These are phyloP conservation scores for Zaprionus obscuricornis DNA, from an alignment of 2,888 invertebrate genomes.

Conservation along the genomic window DNA sequence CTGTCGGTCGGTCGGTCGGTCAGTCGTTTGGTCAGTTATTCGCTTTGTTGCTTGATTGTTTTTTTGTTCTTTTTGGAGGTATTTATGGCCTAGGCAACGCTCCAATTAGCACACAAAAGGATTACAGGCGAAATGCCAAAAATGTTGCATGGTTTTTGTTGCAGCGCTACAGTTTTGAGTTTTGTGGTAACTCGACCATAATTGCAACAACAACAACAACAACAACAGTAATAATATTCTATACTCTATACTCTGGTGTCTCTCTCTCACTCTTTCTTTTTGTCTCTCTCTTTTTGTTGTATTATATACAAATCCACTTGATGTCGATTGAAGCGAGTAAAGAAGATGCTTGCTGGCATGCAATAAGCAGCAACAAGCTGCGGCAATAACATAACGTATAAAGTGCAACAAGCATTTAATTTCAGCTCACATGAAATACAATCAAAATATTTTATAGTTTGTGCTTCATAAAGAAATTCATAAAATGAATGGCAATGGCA, in stretches of 20 bases:
- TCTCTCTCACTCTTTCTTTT: no score
- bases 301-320: constrained; percentile 49
- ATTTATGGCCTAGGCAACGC: constrained; percentile 61
- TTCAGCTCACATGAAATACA: constrained; percentile 52
- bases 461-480: constrained; percentile 63
- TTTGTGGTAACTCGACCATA: constrained; percentile 54
- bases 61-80: no score
- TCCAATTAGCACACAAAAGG: constrained; percentile 75
- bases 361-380: constrained; percentile 20
- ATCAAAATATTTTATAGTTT: constrained; percentile 64
- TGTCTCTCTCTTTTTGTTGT: no score
- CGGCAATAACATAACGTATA: no score
- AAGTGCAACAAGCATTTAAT: constrained; percentile 67
- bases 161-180: constrained; percentile 20
- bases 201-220: constrained; percentile 40
- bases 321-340: constrained; percentile 34
- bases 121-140: constrained; percentile 56
- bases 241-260: no score
- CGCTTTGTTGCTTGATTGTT: no score
- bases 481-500: constrained; percentile 46
- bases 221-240: no score
- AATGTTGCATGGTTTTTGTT: constrained; percentile 2
- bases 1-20: no score
- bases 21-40: constrained; percentile 25
- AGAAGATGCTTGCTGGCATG: no score